phyloP scores from a whole-genome alignment of 2,888 invertebrate species.

The Lomographa bimaculata region DNA sequence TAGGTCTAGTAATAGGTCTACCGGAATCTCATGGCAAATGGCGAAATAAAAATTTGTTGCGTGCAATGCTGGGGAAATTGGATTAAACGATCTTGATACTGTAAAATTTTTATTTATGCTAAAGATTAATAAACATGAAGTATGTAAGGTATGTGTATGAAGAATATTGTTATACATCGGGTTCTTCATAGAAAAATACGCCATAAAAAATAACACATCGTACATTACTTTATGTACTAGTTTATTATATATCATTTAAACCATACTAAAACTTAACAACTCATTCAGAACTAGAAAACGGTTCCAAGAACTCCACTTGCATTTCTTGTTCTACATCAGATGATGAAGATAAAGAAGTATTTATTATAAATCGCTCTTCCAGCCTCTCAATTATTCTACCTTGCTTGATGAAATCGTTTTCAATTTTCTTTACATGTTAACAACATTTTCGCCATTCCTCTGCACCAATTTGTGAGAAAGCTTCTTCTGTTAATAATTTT shows the following conservation, averaged over 20 bases:
- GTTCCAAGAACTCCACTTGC: background rate
- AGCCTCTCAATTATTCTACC: background rate
- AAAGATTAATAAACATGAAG: no score
- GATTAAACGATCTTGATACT: background rate
- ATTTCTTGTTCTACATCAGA: background rate
- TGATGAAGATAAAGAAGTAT: background rate
- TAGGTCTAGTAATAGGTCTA: no score
- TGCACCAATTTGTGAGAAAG: background rate
- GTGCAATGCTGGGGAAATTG: background rate
- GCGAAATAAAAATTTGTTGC: background rate
- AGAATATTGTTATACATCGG: no score
- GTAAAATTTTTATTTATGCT: background rate
- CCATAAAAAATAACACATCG: no score
- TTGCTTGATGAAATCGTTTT: no score
- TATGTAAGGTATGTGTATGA: no score
- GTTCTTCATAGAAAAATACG: no score
- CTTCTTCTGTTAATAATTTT: no score
- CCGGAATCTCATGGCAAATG: no score
- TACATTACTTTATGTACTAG: background rate
- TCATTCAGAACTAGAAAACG: no score
- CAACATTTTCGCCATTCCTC: background rate
- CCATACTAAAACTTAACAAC: background rate
- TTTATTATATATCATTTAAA: background rate
- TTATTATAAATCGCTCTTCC: background rate
- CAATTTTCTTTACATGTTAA: no score